These are phyloP conservation scores for Grammomys surdaster DNA, from an alignment of 2,113 vertebrate genomes.

Conservation along the genomic window DNA sequence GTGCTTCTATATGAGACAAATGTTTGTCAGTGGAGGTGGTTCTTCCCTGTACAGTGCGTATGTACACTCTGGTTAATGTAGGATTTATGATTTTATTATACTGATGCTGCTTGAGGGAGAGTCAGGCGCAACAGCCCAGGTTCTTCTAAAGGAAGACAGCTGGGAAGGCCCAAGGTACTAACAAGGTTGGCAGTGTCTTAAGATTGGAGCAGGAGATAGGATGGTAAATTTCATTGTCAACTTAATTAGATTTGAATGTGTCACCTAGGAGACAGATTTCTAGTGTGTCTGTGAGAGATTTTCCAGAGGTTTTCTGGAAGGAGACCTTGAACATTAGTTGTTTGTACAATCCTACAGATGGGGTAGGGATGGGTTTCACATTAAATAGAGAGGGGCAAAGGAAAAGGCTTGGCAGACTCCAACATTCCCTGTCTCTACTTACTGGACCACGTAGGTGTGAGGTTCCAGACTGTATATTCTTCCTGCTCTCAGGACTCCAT, in stretches of 20 bases:
- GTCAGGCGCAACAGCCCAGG: not conserved
- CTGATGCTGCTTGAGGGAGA: not conserved
- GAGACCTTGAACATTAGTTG: not conserved
- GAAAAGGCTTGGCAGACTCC: not conserved
- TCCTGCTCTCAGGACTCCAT: not conserved
- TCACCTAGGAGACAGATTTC: not conserved
- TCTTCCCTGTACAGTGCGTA: not conserved
- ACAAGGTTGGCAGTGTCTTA: not conserved
- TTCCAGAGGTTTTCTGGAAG: not conserved
- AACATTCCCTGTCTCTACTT: not conserved
- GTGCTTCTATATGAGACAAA: not conserved
- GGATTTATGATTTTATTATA: not conserved
- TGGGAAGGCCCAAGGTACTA: not conserved
- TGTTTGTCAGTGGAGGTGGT: not conserved
- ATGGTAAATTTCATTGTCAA: not conserved
- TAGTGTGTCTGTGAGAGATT: not conserved
- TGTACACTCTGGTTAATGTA: not conserved
- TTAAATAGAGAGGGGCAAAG: not conserved
- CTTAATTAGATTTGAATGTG: not conserved
- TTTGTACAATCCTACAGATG: not conserved
- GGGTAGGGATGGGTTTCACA: fast-evolving
- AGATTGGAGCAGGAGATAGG: not conserved
- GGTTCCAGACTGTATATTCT: not conserved
- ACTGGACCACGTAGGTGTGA: not conserved
- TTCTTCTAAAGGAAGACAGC: not conserved